Conservation (phyloP, 2,888 invertebrate genomes). For the Agrilus mali region DNA sequence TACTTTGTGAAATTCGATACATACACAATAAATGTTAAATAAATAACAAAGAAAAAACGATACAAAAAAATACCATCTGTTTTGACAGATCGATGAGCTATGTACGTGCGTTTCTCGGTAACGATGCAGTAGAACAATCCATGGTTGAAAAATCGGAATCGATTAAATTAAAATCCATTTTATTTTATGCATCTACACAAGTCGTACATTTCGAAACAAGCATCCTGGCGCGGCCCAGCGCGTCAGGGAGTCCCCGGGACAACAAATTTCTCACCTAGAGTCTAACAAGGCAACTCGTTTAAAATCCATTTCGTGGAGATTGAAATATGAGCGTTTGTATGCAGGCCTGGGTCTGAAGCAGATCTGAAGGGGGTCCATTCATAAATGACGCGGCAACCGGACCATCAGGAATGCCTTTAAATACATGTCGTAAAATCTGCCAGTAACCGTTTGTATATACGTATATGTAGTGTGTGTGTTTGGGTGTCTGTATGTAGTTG, state of each 20-base stretch:
- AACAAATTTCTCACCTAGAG: constrained; percentile 37
- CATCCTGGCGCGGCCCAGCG: constrained; percentile 23
- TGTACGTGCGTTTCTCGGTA: too few relatives aligned
- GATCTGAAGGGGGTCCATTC: constrained; percentile 29
- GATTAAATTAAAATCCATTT: too few relatives aligned
- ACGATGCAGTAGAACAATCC: too few relatives aligned
- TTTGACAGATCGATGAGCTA: too few relatives aligned
- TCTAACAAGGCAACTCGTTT: constrained; percentile 33
- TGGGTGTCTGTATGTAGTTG: too few relatives aligned
- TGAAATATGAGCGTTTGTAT: constrained; percentile 32
- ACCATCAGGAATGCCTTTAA: constrained; percentile 16
- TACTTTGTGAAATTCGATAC: too few relatives aligned
- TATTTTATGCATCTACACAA: background rate
- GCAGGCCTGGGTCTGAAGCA: constrained; percentile 17
- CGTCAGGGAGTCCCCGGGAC: constrained; percentile 31
- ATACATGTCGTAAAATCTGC: constrained; percentile 15
- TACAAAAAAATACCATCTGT: too few relatives aligned
- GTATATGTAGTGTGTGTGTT: too few relatives aligned
- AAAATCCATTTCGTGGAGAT: constrained; percentile 31
- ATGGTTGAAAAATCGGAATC: too few relatives aligned
- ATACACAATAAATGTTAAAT: too few relatives aligned
- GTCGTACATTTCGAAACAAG: constrained; percentile 19
- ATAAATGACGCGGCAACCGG: constrained; percentile 20
- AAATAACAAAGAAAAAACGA: too few relatives aligned
- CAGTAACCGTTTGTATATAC: background rate